Evolutionary conservation across 1,140 invertebrate genomes (phyloP).

Genomic region (Drosophila sp.): DNA sequence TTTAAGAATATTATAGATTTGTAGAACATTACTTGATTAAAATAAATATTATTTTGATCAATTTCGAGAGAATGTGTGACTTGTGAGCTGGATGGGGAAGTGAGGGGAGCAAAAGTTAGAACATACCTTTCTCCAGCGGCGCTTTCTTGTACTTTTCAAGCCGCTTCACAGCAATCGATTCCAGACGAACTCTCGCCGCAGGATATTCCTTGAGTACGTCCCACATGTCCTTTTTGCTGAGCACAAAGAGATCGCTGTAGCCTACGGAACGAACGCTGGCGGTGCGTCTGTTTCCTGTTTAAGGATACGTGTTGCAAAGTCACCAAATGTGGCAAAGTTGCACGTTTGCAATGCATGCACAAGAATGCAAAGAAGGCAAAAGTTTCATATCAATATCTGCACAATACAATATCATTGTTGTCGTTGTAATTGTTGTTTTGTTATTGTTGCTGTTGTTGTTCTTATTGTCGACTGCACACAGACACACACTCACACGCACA

Average conservation of each 20-base stretch:
- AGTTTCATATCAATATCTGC: constrained; percentile 73
- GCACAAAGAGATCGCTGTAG: constrained; percentile 99
- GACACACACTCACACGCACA: too few species aligned
- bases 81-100: not conserved
- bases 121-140: constrained; percentile 94
- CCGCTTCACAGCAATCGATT: constrained; percentile 98
- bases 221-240: constrained; percentile 99
- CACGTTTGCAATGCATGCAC: constrained; percentile 9
- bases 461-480: constrained; percentile 64
- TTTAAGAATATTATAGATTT: too few species aligned
- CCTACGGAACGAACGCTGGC: constrained; percentile 98
- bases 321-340: constrained; percentile 40
- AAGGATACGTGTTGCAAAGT: constrained; percentile 29
- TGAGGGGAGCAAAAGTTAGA: too few species aligned
- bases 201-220: constrained; percentile 99
- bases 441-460: constrained; percentile 45
- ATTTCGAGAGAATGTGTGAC: constrained; percentile 58
- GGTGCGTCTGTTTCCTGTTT: constrained; percentile 96
- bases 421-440: constrained; percentile 30
- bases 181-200: constrained; percentile 96
- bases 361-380: constrained; percentile 53
- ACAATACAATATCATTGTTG: constrained; percentile 37
- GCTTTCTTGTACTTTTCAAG: constrained; percentile 98
- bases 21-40: too few species aligned
- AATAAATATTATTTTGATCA: constrained; percentile 1